Percentiles rank a stretch among this genome's conserved stretches.
Conservation (phyloP, 2,113 vertebrate species). For the Nothobranchius kuhntae region DNA sequence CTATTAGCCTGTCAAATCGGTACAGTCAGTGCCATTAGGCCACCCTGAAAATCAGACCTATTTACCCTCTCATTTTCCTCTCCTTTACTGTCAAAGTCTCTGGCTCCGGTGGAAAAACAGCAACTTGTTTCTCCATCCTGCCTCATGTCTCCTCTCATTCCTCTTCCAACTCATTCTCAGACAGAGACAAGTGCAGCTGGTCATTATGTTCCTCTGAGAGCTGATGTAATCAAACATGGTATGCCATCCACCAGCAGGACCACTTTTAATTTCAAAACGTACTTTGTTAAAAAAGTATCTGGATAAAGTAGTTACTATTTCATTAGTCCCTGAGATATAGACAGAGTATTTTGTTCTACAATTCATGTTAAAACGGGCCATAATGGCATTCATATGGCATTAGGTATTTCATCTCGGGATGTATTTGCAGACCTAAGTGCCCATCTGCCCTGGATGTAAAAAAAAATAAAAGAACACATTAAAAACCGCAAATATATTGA, state of each 20-base stretch:
- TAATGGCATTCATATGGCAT: slow-evolving; percentile 9
- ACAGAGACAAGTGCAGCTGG: slow-evolving; percentile 54
- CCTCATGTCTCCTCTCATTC: slow-evolving; percentile 25
- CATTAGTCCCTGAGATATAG: slow-evolving; percentile 21
- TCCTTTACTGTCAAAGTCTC: slow-evolving; percentile 55
- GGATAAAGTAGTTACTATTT: slow-evolving; percentile 32
- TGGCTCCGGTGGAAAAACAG: slow-evolving; percentile 33
- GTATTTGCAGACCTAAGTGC: background rate
- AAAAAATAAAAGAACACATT: slow-evolving; percentile 9
- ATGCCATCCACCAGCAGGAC: slow-evolving; percentile 15
- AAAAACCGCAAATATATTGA: background rate
- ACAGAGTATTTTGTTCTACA: slow-evolving; percentile 18
- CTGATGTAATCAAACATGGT: slow-evolving; percentile 42
- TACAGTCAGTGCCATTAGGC: slow-evolving; percentile 72
- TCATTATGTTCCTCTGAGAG: slow-evolving; percentile 43
- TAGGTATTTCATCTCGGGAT: slow-evolving; percentile 11
- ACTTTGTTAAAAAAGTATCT: slow-evolving; percentile 30
- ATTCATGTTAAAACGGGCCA: slow-evolving; percentile 13
- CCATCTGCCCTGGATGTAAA: slow-evolving; percentile 4
- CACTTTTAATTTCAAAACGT: slow-evolving; percentile 55
- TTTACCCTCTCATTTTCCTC: slow-evolving; percentile 70
- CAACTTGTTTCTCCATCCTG: slow-evolving; percentile 19
- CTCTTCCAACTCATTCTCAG: slow-evolving; percentile 31
- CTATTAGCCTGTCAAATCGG: slow-evolving; percentile 78
- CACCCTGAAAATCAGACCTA: slow-evolving; percentile 75